Evolutionary conservation across 2,113 vertebrate genomes (phyloP), one percentile per base, ranked within the genome.

Genomic region (Tringa solitaria): DNA sequence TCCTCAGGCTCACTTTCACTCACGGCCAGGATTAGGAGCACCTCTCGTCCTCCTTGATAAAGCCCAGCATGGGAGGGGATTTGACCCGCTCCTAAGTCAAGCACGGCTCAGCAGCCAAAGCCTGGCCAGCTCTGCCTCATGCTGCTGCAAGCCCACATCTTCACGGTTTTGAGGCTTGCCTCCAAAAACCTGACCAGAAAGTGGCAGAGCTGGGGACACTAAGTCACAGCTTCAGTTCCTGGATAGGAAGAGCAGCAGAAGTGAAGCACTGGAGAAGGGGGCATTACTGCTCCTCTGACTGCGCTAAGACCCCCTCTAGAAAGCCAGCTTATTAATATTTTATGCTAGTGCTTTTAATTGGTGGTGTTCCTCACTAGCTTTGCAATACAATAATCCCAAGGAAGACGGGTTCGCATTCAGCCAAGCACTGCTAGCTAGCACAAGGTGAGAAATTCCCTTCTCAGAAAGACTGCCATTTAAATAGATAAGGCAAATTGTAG

Each of bases 361-460:
- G 32, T 67, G 70, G 23, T 17, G 39, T 80, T 75, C 53, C 46
- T 64, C 60, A 33, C 65, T 61, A 41, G 75, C 51, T 93, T 94
- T 88, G 63, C 74, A 65, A 37, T 63, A 76, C 50, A 63, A 2
- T 33, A 61, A 69, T 89, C 89, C 74, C 59, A 77, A 80, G 61
- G 74, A 91, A 92, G 87, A 82, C 0, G 2, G 33, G 59, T 69
- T 93, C 12, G 11, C 41, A 59, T 80, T 94, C 53, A 76, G 77
- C 78, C 91, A 35, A 95, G 84, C 41, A 59, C 59, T 84, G 65
- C 80, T 67, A 88, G 94, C 85, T 32, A 90, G 60, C 79, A 59
- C 87, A 95, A 95, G 95, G 96, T 96, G 95, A 97, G 96, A 97
- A 94, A 97, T 96, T 96, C 96, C 84, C 96, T 89, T 63, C 87